These are phyloP conservation scores for Chelonus formosanus DNA, from an alignment of 2,888 invertebrate genomes.

Conservation along the genomic window DNA sequence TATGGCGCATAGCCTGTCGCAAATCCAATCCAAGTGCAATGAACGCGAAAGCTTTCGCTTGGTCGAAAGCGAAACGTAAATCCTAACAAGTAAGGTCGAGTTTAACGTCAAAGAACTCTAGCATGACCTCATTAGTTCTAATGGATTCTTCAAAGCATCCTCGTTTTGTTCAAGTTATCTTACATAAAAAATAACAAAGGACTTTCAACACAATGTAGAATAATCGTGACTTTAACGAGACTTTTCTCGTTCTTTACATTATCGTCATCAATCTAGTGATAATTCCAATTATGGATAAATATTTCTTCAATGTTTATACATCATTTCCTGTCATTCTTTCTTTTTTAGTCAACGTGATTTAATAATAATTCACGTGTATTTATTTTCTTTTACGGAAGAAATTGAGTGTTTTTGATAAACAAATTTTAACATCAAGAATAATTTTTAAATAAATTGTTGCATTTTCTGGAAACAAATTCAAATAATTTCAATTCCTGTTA, in stretches of 20 bases:
- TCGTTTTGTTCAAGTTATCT: neutral
- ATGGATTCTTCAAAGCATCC: neutral
- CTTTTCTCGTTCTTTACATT: too few species aligned
- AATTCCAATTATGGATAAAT: neutral
- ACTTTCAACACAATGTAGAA: conserved; percentile 14
- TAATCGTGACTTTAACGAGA: conserved; percentile 10
- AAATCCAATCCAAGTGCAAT: conserved; percentile 19
- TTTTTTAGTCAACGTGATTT: too few species aligned
- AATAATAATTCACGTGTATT: too few species aligned
- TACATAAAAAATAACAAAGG: conserved; percentile 8
- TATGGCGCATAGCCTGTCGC: conserved; percentile 9
- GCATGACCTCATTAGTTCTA: conserved; percentile 14
- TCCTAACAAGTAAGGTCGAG: conserved; percentile 28
- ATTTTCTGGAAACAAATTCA: too few species aligned
- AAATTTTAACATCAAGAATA: too few species aligned
- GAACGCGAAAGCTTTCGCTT: conserved; percentile 29
- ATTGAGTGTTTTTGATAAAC: too few species aligned
- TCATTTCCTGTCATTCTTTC: too few species aligned
- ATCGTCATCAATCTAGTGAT: too few species aligned
- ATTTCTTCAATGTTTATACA: neutral
- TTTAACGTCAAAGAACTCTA: conserved; percentile 33
- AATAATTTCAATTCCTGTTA: too few species aligned
- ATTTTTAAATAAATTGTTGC: too few species aligned
- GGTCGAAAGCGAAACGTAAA: conserved; percentile 30
- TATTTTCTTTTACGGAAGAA: too few species aligned